Conservation (phyloP, 2,797 vertebrate species). For the Pangasius sanitwongsei region DNA sequence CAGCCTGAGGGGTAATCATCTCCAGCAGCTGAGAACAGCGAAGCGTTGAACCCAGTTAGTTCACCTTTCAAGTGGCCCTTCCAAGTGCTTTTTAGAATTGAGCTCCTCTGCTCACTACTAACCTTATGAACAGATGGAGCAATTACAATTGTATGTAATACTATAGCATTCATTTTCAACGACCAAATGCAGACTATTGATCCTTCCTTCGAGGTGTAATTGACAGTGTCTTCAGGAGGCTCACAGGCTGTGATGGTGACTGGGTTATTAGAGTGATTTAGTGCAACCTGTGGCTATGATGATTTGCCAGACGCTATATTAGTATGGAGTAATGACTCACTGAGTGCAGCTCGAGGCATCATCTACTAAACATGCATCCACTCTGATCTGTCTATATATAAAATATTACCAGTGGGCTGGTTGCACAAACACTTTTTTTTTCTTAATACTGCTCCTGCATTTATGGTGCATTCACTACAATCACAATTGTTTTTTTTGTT, state of each 20-base stretch:
- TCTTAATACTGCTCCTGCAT: not conserved
- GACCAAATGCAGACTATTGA: constrained; percentile 18
- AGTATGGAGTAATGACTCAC: constrained; percentile 27
- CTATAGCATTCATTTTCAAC: constrained; percentile 2
- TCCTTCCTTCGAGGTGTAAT: constrained; percentile 27
- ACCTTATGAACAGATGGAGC: constrained; percentile 27
- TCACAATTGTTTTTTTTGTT: not conserved
- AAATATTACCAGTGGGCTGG: constrained; percentile 12
- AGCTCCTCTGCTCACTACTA: constrained; percentile 9
- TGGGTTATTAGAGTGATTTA: constrained; percentile 38
- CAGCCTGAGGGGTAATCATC: constrained; percentile 41
- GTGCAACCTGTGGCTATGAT: constrained; percentile 36
- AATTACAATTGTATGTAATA: constrained; percentile 36
- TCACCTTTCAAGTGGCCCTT: constrained; percentile 36
- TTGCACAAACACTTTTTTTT: not conserved
- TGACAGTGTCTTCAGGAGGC: constrained; percentile 17
- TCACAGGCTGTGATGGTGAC: constrained; percentile 6
- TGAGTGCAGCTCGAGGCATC: constrained; percentile 20
- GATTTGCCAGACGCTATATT: constrained; percentile 39
- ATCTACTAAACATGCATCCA: constrained; percentile 32
- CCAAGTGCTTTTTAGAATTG: not conserved
- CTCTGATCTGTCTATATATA: constrained; percentile 36
- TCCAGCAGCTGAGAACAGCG: constrained; percentile 34
- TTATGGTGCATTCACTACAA: constrained; percentile 2
- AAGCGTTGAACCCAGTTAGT: constrained; percentile 46